These are phyloP conservation scores for Maconellicoccus hirsutus DNA, from an alignment of 1,140 invertebrate species.

Conservation along the genomic window DNA sequence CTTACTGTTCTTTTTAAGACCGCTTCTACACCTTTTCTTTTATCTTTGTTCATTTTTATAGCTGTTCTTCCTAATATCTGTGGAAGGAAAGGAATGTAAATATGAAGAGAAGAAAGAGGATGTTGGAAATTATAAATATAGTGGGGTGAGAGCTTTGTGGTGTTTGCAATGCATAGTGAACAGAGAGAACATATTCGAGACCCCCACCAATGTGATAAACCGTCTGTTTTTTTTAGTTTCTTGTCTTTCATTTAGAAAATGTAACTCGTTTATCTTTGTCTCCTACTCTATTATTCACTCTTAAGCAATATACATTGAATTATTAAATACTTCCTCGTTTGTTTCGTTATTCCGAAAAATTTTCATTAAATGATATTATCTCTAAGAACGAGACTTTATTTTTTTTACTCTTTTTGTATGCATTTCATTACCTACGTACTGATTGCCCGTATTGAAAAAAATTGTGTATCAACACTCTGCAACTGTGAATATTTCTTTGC, in stretches of 20 bases:
- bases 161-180: conserved; percentile 14
- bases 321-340: conserved; percentile 18
- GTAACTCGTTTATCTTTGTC: neutral
- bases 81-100: conserved; percentile 13
- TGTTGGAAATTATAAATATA: neutral
- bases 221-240: neutral
- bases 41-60: conserved; percentile 16
- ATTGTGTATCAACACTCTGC: too few relatives aligned
- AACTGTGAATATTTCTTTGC: too few relatives aligned
- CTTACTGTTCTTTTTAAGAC: conserved; percentile 16
- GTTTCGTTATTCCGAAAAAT: neutral
- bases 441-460: too few relatives aligned
- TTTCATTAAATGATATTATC: too few relatives aligned
- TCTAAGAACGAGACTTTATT: too few relatives aligned
- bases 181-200: neutral
- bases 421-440: too few relatives aligned
- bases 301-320: conserved; percentile 6
- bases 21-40: conserved; percentile 19
- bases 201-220: neutral
- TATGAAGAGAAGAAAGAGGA: conserved; percentile 15
- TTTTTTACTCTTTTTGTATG: too few relatives aligned
- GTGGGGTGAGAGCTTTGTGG: neutral
- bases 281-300: neutral
- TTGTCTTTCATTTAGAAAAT: neutral
- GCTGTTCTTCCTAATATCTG: conserved; percentile 5